These are phyloP conservation scores for Orthosia gothica DNA, from an alignment of 2,888 invertebrate species.

Conservation along the genomic window DNA sequence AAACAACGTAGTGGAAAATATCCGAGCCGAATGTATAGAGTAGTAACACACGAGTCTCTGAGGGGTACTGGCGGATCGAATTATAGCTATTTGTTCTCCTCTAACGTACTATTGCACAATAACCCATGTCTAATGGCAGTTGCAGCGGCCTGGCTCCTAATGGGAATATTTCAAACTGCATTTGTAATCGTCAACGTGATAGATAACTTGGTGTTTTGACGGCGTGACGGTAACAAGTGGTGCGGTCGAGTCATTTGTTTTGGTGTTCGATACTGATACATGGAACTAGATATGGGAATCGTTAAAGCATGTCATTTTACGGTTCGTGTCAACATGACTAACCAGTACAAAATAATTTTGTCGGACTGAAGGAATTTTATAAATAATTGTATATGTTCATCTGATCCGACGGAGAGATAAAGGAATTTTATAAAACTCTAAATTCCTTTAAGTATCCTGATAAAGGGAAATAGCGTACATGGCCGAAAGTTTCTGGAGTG, in stretches of 20 bases:
- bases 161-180: conserved; percentile 63
- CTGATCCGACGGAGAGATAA: too few relatives aligned
- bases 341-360: too few relatives aligned
- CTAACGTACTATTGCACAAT: conserved; percentile 72
- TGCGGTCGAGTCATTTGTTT: conserved; percentile 22
- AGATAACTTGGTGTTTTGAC: conserved; percentile 42
- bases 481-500: too few relatives aligned
- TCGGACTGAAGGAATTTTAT: too few relatives aligned
- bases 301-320: neutral
- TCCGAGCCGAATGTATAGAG: conserved; percentile 46
- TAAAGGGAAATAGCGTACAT: too few relatives aligned
- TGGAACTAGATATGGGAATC: neutral
- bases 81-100: conserved; percentile 83
- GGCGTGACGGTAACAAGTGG: conserved; percentile 12
- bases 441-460: too few relatives aligned
- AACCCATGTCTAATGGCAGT: conserved; percentile 74
- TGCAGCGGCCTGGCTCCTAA: conserved; percentile 48
- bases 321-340: neutral
- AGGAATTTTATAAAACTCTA: too few relatives aligned
- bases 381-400: too few relatives aligned
- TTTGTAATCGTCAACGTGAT: conserved; percentile 56
- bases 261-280: neutral
- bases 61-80: conserved; percentile 81
- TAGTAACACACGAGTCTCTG: conserved; percentile 77
- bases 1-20: conserved; percentile 71